A percentile compares a stretch with the other conserved stretches of the same genome.
These are phyloP conservation scores for Semotilus atromaculatus DNA, from an alignment of 2,797 vertebrate species.

Conservation along the genomic window DNA sequence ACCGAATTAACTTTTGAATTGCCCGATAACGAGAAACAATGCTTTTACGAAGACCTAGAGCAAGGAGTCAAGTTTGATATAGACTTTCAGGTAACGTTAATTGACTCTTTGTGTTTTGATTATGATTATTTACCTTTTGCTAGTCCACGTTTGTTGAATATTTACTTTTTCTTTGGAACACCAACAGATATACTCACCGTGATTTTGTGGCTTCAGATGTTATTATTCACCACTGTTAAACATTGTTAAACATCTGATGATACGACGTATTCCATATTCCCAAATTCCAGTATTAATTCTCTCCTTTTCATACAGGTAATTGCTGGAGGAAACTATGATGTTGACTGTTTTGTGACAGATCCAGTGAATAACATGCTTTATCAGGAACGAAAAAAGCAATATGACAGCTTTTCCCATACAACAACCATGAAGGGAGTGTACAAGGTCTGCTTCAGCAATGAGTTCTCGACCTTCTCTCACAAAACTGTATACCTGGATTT, in stretches of 20 bases:
- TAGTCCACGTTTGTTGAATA: neutral
- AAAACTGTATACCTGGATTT: conserved; percentile 90
- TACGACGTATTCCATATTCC: neutral
- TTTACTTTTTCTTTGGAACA: neutral
- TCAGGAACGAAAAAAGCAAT: conserved; percentile 86
- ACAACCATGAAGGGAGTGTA: conserved; percentile 80
- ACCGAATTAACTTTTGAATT: conserved; percentile 82
- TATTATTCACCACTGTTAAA: neutral
- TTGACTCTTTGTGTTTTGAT: neutral
- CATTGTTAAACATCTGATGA: neutral
- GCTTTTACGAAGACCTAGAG: conserved; percentile 80
- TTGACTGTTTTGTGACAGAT: conserved; percentile 88
- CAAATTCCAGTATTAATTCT: neutral
- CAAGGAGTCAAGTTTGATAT: conserved; percentile 75
- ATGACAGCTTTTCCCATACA: conserved; percentile 85
- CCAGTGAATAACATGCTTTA: conserved; percentile 81
- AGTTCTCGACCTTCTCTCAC: conserved; percentile 91
- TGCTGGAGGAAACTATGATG: conserved; percentile 89
- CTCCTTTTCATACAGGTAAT: conserved; percentile 79
- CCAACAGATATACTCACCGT: neutral
- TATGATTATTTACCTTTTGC: neutral
- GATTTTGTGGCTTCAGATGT: neutral
- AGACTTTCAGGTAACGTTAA: conserved; percentile 82
- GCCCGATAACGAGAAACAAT: conserved; percentile 78
- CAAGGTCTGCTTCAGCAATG: conserved; percentile 91